These are phyloP conservation scores for Poeciliopsis infans DNA, from an alignment of 2,797 vertebrate species.

Conservation along the genomic window DNA sequence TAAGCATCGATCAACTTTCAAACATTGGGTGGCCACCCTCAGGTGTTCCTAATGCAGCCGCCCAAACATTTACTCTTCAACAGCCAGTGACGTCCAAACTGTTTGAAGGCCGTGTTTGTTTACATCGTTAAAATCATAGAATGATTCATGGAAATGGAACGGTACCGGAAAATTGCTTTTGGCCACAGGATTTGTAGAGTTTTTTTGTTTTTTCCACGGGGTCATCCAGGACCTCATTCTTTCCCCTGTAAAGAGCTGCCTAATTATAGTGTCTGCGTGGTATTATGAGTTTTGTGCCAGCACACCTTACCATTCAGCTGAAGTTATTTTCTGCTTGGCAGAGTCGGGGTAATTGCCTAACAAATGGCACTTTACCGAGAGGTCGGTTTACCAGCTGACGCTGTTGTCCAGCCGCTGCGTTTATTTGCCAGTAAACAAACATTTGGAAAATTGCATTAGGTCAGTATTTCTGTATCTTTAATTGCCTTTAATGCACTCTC, in stretches of 20 bases:
- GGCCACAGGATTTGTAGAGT: slow-evolving; percentile 43
- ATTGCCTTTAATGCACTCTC: slow-evolving; percentile 47
- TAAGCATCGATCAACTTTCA: slow-evolving; percentile 44
- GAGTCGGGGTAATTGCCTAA: slow-evolving; percentile 80
- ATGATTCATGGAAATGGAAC: slow-evolving; percentile 73
- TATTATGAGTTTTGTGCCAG: slow-evolving; percentile 65
- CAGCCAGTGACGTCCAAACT: slow-evolving; percentile 24
- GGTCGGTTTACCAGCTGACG: slow-evolving; percentile 52
- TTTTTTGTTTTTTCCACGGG: slow-evolving; percentile 32
- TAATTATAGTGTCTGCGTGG: slow-evolving; percentile 74
- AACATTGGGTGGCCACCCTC: slow-evolving; percentile 30
- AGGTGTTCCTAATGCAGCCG: slow-evolving; percentile 18
- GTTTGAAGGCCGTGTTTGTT: slow-evolving; percentile 58
- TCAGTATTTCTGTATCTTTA: slow-evolving; percentile 56
- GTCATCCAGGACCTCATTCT: slow-evolving; percentile 53
- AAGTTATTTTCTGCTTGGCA: slow-evolving; percentile 75
- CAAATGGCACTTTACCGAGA: slow-evolving; percentile 72
- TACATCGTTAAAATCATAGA: slow-evolving; percentile 72
- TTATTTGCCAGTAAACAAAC: slow-evolving; percentile 59
- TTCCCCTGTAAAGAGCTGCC: slow-evolving; percentile 65
- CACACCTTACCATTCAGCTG: slow-evolving; percentile 59
- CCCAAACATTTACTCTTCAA: slow-evolving; percentile 25
- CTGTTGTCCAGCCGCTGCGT: slow-evolving; percentile 34
- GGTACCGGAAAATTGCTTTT: slow-evolving; percentile 69
- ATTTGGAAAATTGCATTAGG: slow-evolving; percentile 25